phyloP scores from a whole-genome alignment of 2,888 invertebrate genomes.

The Pammene aurita region DNA sequence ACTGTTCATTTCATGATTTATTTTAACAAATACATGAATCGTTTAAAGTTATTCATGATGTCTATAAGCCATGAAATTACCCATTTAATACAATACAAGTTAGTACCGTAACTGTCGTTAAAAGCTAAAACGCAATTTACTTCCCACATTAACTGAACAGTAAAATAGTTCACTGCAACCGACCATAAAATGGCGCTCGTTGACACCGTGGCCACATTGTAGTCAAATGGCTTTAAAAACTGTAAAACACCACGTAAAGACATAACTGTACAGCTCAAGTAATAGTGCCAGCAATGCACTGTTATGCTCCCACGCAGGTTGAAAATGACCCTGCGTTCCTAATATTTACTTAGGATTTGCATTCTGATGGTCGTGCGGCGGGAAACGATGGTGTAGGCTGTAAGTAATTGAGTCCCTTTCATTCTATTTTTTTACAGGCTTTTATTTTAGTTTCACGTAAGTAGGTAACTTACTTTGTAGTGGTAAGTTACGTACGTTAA shows the following conservation, averaged over 20 bases:
- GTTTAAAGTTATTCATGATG: too few species aligned
- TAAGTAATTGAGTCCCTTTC: background rate
- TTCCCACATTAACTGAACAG: constrained; percentile 35
- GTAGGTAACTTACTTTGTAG: too few species aligned
- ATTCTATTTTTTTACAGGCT: too few species aligned
- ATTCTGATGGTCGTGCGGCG: background rate
- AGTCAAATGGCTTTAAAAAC: constrained; percentile 51
- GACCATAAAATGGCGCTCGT: constrained; percentile 33
- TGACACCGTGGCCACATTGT: constrained; percentile 39
- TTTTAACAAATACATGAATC: too few species aligned
- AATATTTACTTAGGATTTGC: background rate
- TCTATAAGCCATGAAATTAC: too few species aligned
- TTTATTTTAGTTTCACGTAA: too few species aligned
- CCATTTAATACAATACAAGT: constrained; percentile 1
- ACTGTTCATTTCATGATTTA: too few species aligned
- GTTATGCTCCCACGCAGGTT: constrained; percentile 11
- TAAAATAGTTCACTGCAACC: constrained; percentile 34
- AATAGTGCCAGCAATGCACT: constrained; percentile 49
- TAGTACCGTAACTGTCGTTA: constrained; percentile 5
- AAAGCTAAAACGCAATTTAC: constrained; percentile 22
- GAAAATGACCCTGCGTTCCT: background rate
- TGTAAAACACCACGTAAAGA: constrained; percentile 43
- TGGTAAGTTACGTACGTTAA: too few species aligned
- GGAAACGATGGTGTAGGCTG: background rate
- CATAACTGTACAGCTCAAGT: constrained; percentile 55